Evolutionary conservation across 2,888 invertebrate species (phyloP).

Genomic region (Drosophila mimetica): DNA sequence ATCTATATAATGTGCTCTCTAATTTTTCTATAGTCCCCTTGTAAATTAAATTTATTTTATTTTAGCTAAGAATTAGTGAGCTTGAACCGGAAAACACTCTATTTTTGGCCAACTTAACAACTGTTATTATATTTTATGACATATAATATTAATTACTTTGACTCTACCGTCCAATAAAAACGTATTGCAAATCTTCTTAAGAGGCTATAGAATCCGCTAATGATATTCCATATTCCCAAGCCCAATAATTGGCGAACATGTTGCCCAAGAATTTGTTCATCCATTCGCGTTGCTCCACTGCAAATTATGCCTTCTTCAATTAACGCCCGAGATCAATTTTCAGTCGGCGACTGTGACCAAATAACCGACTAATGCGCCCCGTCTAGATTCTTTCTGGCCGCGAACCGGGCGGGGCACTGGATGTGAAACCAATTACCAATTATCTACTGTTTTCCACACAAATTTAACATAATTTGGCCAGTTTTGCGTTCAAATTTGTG

Average conservation of each 20-base stretch:
- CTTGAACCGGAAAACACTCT: too few relatives aligned
- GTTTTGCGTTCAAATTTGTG: slow-evolving; percentile 80
- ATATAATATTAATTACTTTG: too few relatives aligned
- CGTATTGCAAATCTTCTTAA: too few relatives aligned
- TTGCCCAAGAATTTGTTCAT: slow-evolving; percentile 37
- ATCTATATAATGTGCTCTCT: too few relatives aligned
- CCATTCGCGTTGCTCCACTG: slow-evolving; percentile 29
- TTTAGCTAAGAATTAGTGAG: too few relatives aligned
- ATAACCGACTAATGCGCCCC: slow-evolving; percentile 40
- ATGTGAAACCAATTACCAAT: slow-evolving; percentile 80
- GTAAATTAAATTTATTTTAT: too few relatives aligned
- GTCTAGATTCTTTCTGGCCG: slow-evolving; percentile 49
- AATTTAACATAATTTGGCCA: slow-evolving; percentile 81
- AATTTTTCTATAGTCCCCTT: too few relatives aligned
- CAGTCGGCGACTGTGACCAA: slow-evolving; percentile 24
- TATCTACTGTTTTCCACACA: slow-evolving; percentile 81
- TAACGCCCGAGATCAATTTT: slow-evolving; percentile 65
- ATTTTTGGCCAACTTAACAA: too few relatives aligned
- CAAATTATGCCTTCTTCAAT: slow-evolving; percentile 76
- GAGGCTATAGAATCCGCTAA: slow-evolving; percentile 49
- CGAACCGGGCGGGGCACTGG: slow-evolving; percentile 39
- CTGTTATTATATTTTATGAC: too few relatives aligned
- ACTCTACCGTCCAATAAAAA: too few relatives aligned
- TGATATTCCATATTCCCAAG: slow-evolving; percentile 16
- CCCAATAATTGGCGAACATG: slow-evolving; percentile 59